Evolutionary conservation across 2,888 invertebrate species (phyloP).

Genomic region (Drosophila prostipennis): DNA sequence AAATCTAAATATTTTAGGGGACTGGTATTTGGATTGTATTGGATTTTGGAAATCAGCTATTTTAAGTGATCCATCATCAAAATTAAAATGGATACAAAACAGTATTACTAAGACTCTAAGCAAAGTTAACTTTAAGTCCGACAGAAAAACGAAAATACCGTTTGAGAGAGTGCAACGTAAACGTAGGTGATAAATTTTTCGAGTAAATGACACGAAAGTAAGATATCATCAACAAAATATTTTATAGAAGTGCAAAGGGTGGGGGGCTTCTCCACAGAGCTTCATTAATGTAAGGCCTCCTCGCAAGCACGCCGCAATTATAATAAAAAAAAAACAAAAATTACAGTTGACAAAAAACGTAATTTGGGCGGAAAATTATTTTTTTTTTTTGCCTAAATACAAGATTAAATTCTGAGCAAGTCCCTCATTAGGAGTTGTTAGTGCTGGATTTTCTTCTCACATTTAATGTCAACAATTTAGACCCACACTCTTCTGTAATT

Average conservation of each 20-base stretch:
- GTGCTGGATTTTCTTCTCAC: constrained; percentile 51
- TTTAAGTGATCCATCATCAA: too few relatives aligned
- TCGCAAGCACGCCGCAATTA: constrained; percentile 39
- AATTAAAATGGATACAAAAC: too few relatives aligned
- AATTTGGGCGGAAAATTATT: neutral
- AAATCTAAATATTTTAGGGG: too few relatives aligned
- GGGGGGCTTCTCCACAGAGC: neutral
- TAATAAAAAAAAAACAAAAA: constrained; percentile 49
- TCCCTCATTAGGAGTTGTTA: constrained; percentile 57
- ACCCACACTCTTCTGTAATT: neutral
- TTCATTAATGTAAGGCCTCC: constrained; percentile 29
- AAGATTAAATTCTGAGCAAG: neutral
- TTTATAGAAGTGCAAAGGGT: constrained; percentile 9
- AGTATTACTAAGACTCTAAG: too few relatives aligned
- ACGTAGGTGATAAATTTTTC: constrained; percentile 60
- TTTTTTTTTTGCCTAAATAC: neutral
- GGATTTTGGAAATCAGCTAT: too few relatives aligned
- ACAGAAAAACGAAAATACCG: neutral
- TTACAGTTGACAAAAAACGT: neutral
- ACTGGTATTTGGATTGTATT: too few relatives aligned
- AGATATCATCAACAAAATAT: constrained; percentile 61
- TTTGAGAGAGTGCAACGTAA: neutral
- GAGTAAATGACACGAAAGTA: constrained; percentile 65
- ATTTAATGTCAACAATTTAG: constrained; percentile 34
- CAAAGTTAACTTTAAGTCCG: neutral